A percentile compares a stretch with the other conserved stretches of the same genome.
Conservation (phyloP, 2,888 invertebrate species). For the Cryptus viduatorius region DNA sequence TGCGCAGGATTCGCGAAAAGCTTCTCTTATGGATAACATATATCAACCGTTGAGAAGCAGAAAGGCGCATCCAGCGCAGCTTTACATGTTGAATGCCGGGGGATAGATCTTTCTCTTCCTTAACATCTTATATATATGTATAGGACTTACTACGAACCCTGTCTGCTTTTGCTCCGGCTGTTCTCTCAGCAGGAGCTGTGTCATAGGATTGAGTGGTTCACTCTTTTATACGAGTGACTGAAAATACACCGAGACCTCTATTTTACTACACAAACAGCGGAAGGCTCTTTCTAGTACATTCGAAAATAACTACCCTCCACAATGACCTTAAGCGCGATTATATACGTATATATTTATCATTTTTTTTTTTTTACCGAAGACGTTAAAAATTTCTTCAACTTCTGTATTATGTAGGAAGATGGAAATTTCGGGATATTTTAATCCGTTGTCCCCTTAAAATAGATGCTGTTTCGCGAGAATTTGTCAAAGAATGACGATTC, state of each 20-base stretch:
- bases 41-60: background rate
- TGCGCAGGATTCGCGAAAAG: conserved; percentile 65
- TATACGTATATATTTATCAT: too few species aligned
- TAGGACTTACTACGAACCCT: conserved; percentile 19
- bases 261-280: background rate
- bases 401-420: too few species aligned
- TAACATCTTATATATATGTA: background rate
- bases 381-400: too few species aligned
- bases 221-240: conserved; percentile 3
- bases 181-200: conserved; percentile 17
- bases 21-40: conserved; percentile 19
- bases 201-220: conserved; percentile 22
- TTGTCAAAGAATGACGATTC: too few species aligned
- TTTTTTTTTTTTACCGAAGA: background rate
- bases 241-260: conserved; percentile 7
- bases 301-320: background rate
- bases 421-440: too few species aligned
- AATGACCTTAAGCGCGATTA: background rate
- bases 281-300: background rate
- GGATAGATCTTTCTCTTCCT: background rate
- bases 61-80: background rate
- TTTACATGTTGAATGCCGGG: background rate
- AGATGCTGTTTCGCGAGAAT: too few species aligned
- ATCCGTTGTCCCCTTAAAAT: too few species aligned
- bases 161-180: conserved; percentile 14